These are phyloP conservation scores for Ictalurus punctatus DNA, from an alignment of 2,113 vertebrate genomes.

Conservation along the genomic window DNA sequence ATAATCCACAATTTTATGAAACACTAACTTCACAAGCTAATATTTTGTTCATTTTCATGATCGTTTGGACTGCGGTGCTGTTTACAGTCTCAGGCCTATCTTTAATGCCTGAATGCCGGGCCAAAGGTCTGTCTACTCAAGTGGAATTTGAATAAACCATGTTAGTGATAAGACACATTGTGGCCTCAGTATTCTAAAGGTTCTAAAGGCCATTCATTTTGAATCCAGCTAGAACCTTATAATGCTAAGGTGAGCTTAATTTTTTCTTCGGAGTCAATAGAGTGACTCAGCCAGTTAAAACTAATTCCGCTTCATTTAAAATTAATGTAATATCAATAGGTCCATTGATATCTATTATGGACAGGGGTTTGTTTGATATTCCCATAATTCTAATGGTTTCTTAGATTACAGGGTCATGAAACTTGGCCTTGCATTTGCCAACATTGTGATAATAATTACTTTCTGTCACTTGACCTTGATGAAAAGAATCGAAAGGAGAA, in stretches of 20 bases:
- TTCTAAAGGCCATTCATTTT: not conserved
- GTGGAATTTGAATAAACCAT: not conserved
- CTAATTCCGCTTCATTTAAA: conserved; percentile 18
- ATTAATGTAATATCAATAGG: conserved; percentile 21
- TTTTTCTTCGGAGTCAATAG: not conserved
- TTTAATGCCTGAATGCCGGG: not conserved
- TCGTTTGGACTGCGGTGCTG: too few relatives aligned
- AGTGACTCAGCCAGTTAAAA: conserved; percentile 5
- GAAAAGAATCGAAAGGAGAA: conserved; percentile 32
- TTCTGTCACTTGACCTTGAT: conserved; percentile 52
- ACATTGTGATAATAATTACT: conserved; percentile 32
- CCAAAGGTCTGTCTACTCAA: not conserved
- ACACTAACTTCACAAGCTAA: not conserved
- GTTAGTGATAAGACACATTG: not conserved
- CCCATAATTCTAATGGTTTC: conserved; percentile 21
- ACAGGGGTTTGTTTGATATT: conserved; percentile 22
- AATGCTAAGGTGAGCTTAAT: not conserved
- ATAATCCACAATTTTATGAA: not conserved
- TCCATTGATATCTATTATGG: not conserved
- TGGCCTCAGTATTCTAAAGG: not conserved
- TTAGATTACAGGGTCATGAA: conserved; percentile 31
- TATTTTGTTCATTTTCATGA: too few relatives aligned
- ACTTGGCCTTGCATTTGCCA: conserved; percentile 23
- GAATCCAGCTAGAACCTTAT: not conserved
- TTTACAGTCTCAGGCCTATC: not conserved